These are phyloP conservation scores for Eristalinus sepulchralis DNA, from an alignment of 2,888 invertebrate species.

Conservation along the genomic window DNA sequence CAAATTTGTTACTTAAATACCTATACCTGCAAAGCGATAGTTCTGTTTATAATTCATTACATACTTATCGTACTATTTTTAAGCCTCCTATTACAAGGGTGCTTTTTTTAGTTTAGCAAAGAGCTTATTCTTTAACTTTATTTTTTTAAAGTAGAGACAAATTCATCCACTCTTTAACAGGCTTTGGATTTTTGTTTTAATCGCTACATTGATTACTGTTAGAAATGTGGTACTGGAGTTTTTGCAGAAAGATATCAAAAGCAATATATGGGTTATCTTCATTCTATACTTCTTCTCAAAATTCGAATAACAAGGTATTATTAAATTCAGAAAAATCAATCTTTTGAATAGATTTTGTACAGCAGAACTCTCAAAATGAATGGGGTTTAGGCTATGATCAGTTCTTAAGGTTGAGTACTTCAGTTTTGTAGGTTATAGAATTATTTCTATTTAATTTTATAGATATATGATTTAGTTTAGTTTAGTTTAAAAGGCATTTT, in stretches of 20 bases:
- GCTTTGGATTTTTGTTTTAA: neutral
- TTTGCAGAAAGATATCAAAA: neutral
- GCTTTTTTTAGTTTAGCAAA: neutral
- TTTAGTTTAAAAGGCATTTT: too few relatives aligned
- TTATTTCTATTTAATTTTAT: too few relatives aligned
- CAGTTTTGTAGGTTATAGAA: too few relatives aligned
- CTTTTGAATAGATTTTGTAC: neutral
- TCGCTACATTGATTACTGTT: too few relatives aligned
- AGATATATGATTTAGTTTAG: too few relatives aligned
- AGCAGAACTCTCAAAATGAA: neutral
- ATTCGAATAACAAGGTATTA: neutral
- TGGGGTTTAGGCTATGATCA: too few relatives aligned
- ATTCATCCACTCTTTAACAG: neutral
- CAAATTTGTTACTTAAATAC: neutral
- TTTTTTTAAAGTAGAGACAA: neutral
- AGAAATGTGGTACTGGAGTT: neutral
- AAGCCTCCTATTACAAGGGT: neutral
- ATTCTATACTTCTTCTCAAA: constrained; percentile 5
- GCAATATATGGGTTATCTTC: too few relatives aligned
- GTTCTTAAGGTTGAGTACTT: too few relatives aligned
- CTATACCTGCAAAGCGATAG: too few relatives aligned
- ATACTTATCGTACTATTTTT: too few relatives aligned
- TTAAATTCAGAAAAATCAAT: constrained; percentile 3
- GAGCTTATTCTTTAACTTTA: too few relatives aligned
- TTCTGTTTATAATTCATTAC: neutral